These are phyloP conservation scores for Deilephila porcellus DNA, from an alignment of 2,888 invertebrate species.

Conservation along the genomic window DNA sequence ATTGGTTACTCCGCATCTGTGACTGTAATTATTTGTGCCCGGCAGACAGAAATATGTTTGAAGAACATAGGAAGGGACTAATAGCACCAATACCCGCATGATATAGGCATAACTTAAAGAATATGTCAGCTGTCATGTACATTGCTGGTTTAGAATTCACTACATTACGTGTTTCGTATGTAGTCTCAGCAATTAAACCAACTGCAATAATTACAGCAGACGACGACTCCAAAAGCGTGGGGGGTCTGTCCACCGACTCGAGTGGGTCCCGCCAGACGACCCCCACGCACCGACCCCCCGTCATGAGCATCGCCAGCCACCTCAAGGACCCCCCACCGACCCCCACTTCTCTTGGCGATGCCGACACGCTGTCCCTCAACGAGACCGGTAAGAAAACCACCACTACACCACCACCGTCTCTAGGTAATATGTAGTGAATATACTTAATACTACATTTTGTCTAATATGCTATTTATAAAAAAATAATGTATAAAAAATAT, in stretches of 20 bases:
- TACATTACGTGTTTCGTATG: too few relatives aligned
- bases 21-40: neutral
- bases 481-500: neutral
- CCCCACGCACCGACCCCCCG: conserved; percentile 89
- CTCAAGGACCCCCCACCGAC: conserved; percentile 77
- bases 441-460: neutral
- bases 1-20: neutral
- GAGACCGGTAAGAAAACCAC: conserved; percentile 60
- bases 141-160: too few relatives aligned
- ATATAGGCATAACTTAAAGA: too few relatives aligned
- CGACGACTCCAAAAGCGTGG: conserved; percentile 69
- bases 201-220: conserved; percentile 46
- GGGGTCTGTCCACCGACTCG: conserved; percentile 70
- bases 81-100: too few relatives aligned
- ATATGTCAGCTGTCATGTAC: too few relatives aligned
- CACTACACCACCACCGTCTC: neutral
- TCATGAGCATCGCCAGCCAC: conserved; percentile 88
- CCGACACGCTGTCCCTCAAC: conserved; percentile 73
- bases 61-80: too few relatives aligned
- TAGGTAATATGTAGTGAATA: neutral
- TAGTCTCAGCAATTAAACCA: too few relatives aligned
- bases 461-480: neutral
- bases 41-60: too few relatives aligned
- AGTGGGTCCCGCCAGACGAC: conserved; percentile 86
- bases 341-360: conserved; percentile 75